Evolutionary conservation across 2,113 vertebrate species (phyloP).

Genomic region (Apaloderma vittatum): DNA sequence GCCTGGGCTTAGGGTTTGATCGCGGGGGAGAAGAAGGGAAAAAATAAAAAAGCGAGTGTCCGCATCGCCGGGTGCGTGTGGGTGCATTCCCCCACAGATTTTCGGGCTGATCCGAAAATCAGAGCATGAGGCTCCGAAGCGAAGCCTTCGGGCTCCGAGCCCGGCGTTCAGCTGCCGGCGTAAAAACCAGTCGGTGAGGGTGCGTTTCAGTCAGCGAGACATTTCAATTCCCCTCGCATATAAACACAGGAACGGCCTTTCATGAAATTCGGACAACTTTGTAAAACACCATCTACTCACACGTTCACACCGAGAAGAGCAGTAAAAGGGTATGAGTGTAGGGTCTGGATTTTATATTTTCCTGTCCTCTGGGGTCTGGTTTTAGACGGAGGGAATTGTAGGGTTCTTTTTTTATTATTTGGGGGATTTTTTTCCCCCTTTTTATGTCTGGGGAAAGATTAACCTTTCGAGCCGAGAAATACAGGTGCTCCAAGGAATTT

Average conservation of each 20-base stretch:
- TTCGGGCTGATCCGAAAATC: background rate
- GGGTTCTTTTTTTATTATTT: background rate
- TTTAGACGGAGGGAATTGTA: slow-evolving; percentile 35
- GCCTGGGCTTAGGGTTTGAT: background rate
- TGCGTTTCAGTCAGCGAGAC: background rate
- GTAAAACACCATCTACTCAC: slow-evolving; percentile 62
- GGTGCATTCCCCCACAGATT: background rate
- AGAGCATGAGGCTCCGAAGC: background rate
- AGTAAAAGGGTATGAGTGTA: slow-evolving; percentile 59
- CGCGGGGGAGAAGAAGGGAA: background rate
- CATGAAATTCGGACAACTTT: slow-evolving; percentile 62
- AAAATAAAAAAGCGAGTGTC: background rate
- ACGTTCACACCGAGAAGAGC: slow-evolving; percentile 60
- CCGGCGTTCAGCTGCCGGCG: background rate
- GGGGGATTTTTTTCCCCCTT: background rate
- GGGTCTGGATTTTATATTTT: slow-evolving; percentile 65
- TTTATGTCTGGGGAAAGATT: background rate
- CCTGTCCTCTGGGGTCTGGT: slow-evolving; percentile 59
- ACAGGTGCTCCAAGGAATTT: slow-evolving; percentile 53
- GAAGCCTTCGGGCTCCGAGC: background rate
- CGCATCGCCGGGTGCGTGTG: background rate
- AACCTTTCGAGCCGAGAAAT: slow-evolving; percentile 39
- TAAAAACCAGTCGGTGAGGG: background rate
- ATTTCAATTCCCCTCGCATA: slow-evolving; percentile 5
- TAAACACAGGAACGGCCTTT: slow-evolving; percentile 61